Conservation (phyloP, 2,113 vertebrate genomes). For the Burhinus bistriatus region DNA sequence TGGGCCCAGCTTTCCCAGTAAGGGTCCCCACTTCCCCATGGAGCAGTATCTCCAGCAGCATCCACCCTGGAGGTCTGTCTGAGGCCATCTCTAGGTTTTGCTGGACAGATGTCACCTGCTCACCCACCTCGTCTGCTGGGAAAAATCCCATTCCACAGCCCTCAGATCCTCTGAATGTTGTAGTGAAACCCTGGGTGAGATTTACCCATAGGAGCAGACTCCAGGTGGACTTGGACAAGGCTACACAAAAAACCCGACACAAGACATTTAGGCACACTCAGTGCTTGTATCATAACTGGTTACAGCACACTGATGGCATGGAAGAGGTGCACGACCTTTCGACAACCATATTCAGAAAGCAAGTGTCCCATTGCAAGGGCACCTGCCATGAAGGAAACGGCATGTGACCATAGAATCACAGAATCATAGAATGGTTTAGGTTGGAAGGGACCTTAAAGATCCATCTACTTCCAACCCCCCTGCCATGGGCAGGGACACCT, state of each 20-base stretch:
- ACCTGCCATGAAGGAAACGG: not conserved
- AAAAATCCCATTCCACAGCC: not conserved
- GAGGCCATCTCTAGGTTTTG: not conserved
- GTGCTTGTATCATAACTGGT: not conserved
- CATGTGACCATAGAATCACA: rapidly evolving
- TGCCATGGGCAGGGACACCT: too few species aligned
- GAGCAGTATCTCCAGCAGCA: not conserved
- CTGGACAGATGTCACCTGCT: not conserved
- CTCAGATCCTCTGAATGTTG: not conserved
- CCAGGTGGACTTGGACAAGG: not conserved
- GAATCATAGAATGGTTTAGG: too few species aligned
- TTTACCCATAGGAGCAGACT: not conserved
- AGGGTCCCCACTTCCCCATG: not conserved
- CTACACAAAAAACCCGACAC: not conserved
- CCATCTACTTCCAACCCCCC: too few species aligned
- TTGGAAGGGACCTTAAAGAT: too few species aligned
- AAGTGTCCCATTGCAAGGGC: not conserved
- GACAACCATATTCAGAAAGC: not conserved
- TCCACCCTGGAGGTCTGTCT: not conserved
- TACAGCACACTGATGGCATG: not conserved
- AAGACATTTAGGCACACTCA: not conserved
- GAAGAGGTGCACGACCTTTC: not conserved
- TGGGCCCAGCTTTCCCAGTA: not conserved
- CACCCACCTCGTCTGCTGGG: not conserved
- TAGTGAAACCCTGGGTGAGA: not conserved